A percentile compares a stretch with the other conserved stretches of the same genome.
These are phyloP conservation scores for Stomatorhinus walkeri DNA, from an alignment of 2,797 vertebrate species.

Conservation along the genomic window DNA sequence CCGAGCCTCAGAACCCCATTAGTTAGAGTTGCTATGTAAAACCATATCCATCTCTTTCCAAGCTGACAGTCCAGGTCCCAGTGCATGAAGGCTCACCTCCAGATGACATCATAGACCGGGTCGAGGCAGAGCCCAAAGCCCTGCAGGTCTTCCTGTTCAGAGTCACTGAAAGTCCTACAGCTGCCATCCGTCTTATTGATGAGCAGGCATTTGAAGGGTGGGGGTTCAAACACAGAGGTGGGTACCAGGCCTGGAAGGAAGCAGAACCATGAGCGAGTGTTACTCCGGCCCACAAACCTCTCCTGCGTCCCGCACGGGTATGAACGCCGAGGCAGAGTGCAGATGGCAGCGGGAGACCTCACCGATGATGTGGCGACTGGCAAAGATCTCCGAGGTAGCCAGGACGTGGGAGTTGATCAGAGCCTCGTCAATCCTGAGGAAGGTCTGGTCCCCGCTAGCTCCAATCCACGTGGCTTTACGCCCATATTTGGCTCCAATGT, in stretches of 20 bases:
- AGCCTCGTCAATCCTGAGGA: conserved; percentile 93
- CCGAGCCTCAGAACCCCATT: not conserved
- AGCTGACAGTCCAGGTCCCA: not conserved
- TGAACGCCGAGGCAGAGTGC: not conserved
- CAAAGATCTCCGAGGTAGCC: conserved; percentile 97
- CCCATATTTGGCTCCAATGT: conserved; percentile 94
- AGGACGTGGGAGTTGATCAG: conserved; percentile 97
- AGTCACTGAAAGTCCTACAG: conserved; percentile 97
- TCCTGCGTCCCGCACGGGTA: not conserved
- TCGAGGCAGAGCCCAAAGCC: conserved; percentile 95
- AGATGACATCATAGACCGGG: conserved; percentile 97
- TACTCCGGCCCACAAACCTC: not conserved
- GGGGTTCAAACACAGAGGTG: conserved; percentile 86
- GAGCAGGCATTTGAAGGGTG: conserved; percentile 94
- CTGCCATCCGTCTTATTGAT: conserved; percentile 99
- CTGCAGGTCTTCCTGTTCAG: conserved; percentile 96
- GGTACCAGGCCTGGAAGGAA: conserved; percentile 76
- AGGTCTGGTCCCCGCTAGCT: conserved; percentile 96
- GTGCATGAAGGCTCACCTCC: conserved; percentile 73
- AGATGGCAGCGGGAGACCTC: conserved; percentile 27
- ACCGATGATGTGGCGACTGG: conserved; percentile 95
- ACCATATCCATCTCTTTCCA: not conserved
- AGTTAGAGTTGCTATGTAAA: not conserved
- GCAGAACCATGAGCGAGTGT: not conserved
- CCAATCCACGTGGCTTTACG: conserved; percentile 98